Percentiles rank a stretch among this genome's conserved stretches.
Conservation (phyloP, 2,888 invertebrate genomes). For the Caenorhabditis sulstoni region DNA sequence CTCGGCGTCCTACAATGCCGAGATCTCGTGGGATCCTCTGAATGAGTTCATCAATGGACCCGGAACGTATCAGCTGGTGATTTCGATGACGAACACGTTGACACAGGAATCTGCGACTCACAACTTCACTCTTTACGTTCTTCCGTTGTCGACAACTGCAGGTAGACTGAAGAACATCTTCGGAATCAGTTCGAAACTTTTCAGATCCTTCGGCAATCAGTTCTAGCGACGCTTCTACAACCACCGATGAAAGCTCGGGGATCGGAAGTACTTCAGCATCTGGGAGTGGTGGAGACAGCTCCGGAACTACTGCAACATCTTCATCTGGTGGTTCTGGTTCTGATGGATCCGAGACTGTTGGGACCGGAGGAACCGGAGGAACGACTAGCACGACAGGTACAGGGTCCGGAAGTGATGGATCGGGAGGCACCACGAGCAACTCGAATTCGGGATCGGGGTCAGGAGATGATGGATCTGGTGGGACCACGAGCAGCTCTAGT, state of each 20-base stretch:
- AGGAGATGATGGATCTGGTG: too few species aligned
- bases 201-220: constrained; percentile 1
- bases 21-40: not conserved
- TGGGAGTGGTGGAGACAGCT: not conserved
- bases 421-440: constrained; percentile 3
- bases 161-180: constrained; percentile 1
- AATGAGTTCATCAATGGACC: constrained; percentile 11
- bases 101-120: constrained; percentile 41
- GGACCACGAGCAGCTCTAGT: not conserved
- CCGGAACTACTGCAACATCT: not conserved
- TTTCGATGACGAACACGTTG: constrained; percentile 24
- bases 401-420: constrained; percentile 3
- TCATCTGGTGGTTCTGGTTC: not conserved
- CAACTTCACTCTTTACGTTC: constrained; percentile 36
- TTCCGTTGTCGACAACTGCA: constrained; percentile 31
- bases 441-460: not conserved
- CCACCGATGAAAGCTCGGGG: not conserved
- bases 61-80: constrained; percentile 34
- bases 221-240: not conserved
- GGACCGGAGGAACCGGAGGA: not conserved
- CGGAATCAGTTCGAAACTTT: not conserved
- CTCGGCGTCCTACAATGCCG: not conserved
- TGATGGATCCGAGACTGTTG: not conserved
- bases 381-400: not conserved
- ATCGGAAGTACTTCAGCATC: not conserved